A percentile compares a stretch with the other conserved stretches of the same genome.
Evolutionary conservation across 1,140 invertebrate genomes (phyloP).

Genomic region (Neodiprion pinetum): DNA sequence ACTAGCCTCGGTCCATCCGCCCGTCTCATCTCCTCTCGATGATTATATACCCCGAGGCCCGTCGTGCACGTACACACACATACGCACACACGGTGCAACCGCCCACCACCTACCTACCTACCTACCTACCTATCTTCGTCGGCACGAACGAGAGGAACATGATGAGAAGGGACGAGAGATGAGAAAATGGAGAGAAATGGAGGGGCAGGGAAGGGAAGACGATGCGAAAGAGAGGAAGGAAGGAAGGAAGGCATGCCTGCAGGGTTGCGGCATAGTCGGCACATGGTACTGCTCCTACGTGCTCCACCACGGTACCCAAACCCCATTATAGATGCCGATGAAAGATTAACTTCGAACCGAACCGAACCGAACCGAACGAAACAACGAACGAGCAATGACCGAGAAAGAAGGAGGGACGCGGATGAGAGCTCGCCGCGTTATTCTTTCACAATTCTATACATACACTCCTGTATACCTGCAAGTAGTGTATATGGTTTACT

Average conservation of each 20-base stretch:
- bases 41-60: slow-evolving; percentile 56
- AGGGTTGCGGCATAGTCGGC: too few species aligned
- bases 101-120: background rate
- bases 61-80: slow-evolving; percentile 32
- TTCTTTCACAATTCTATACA: too few species aligned
- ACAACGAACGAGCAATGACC: background rate
- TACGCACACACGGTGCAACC: slow-evolving; percentile 22
- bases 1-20: slow-evolving; percentile 12
- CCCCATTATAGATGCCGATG: slow-evolving; percentile 20
- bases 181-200: too few species aligned
- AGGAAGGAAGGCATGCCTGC: too few species aligned
- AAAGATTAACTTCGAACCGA: slow-evolving; percentile 12
- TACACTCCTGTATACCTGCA: too few species aligned
- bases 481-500: too few species aligned
- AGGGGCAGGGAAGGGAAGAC: too few species aligned
- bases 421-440: too few species aligned
- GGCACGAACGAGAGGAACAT: background rate
- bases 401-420: background rate
- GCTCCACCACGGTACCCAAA: background rate
- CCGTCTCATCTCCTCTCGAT: slow-evolving; percentile 49
- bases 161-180: too few species aligned
- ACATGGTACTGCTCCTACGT: too few species aligned
- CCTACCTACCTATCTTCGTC: background rate
- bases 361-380: background rate
- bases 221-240: too few species aligned